These are phyloP conservation scores for Petroica traversi DNA, from an alignment of 2,113 vertebrate genomes.

Conservation along the genomic window DNA sequence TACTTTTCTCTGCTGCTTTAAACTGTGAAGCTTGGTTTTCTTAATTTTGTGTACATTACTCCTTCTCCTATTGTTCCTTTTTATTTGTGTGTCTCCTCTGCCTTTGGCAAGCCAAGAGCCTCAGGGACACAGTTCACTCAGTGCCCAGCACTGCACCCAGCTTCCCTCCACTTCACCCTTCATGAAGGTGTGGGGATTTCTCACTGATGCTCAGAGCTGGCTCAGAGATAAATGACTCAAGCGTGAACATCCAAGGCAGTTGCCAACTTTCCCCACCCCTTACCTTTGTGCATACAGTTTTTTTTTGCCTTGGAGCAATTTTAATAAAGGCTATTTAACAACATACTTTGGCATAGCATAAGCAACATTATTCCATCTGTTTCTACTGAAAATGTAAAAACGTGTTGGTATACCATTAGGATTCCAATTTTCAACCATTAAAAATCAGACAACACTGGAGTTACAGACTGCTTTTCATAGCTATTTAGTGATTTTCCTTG, in stretches of 20 bases:
- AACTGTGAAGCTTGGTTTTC: neutral
- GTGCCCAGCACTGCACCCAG: neutral
- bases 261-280: neutral
- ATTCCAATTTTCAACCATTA: constrained; percentile 16
- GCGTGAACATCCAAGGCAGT: neutral
- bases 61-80: neutral
- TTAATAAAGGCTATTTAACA: constrained; percentile 26
- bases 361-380: constrained; percentile 58
- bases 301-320: constrained; percentile 37
- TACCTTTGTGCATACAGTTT: neutral
- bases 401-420: neutral
- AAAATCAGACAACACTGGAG: neutral
- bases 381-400: constrained; percentile 47
- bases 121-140: accelerated
- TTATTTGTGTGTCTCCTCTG: neutral
- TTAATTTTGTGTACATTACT: neutral
- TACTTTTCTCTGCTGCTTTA: neutral
- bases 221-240: neutral
- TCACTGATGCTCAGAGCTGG: neutral
- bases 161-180: neutral
- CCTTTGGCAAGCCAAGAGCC: neutral
- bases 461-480: neutral
- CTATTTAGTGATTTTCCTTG: neutral
- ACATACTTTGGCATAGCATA: constrained; percentile 41
- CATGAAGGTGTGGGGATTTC: neutral